Percentiles rank a stretch among this genome's conserved stretches.
phyloP scores from a whole-genome alignment of 1,140 invertebrate genomes.

The Anastrepha obliqua region DNA sequence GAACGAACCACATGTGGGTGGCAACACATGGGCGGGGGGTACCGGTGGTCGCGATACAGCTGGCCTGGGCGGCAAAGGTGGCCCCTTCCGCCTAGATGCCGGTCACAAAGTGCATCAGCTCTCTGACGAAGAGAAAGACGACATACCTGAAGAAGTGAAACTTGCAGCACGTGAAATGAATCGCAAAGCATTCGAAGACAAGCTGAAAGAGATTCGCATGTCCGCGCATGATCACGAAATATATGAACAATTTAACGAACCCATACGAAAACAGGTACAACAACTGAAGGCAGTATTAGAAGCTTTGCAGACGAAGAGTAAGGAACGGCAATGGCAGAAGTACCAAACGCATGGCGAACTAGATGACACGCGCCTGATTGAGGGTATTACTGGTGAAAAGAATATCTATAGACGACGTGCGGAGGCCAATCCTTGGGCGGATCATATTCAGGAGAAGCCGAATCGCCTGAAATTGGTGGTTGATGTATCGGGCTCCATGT shows the following conservation, averaged over 20 bases:
- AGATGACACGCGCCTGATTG: constrained; percentile 96
- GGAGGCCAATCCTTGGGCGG: constrained; percentile 90
- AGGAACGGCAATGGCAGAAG: constrained; percentile 93
- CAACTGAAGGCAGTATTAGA: constrained; percentile 81
- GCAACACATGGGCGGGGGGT: constrained; percentile 97
- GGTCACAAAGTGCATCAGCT: constrained; percentile 94
- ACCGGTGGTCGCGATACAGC: constrained; percentile 94
- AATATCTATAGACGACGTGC: constrained; percentile 90
- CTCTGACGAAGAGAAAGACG: constrained; percentile 91
- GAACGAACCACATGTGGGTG: constrained; percentile 94
- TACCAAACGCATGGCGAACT: constrained; percentile 96
- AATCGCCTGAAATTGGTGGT: constrained; percentile 92
- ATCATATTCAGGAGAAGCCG: constrained; percentile 88
- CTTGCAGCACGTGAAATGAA: constrained; percentile 95
- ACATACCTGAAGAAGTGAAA: constrained; percentile 91
- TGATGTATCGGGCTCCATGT: constrained; percentile 98
- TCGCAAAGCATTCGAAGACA: constrained; percentile 90
- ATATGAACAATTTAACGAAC: constrained; percentile 87
- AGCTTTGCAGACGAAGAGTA: constrained; percentile 91
- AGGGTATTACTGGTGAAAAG: constrained; percentile 94
- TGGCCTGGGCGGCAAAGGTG: constrained; percentile 94
- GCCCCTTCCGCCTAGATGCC: constrained; percentile 92
- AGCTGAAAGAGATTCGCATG: constrained; percentile 95
- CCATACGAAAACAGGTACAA: constrained; percentile 86
- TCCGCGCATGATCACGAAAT: constrained; percentile 93